These are phyloP conservation scores for Charanyca ferruginea DNA, from an alignment of 2,888 invertebrate genomes.

Conservation along the genomic window DNA sequence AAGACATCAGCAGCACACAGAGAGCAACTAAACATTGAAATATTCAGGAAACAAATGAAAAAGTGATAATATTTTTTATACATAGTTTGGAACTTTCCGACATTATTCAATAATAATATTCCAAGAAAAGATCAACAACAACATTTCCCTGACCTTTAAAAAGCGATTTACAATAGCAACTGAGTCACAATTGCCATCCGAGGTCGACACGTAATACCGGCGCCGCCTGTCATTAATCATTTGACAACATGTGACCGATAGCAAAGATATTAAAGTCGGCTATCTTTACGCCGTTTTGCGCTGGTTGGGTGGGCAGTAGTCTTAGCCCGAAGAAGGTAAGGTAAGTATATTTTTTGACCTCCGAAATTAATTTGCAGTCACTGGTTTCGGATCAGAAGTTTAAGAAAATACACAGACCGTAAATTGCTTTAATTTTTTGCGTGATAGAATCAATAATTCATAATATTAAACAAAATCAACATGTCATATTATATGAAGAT, in stretches of 20 bases:
- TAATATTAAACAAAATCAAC: too few species aligned
- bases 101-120: background rate
- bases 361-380: background rate
- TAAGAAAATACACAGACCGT: too few species aligned
- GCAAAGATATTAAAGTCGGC: slow-evolving; percentile 73
- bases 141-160: slow-evolving; percentile 34
- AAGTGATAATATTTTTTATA: too few species aligned
- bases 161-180: slow-evolving; percentile 43
- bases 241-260: slow-evolving; percentile 74
- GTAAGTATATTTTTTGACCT: background rate
- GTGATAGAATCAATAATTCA: too few species aligned
- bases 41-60: too few species aligned
- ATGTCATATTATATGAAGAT: too few species aligned
- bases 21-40: too few species aligned
- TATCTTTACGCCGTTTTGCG: slow-evolving; percentile 57
- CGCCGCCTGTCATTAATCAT: slow-evolving; percentile 77
- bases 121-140: slow-evolving; percentile 12
- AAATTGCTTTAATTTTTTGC: too few species aligned
- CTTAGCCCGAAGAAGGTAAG: background rate
- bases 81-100: too few species aligned
- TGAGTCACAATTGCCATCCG: slow-evolving; percentile 57
- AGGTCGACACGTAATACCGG: slow-evolving; percentile 71
- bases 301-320: slow-evolving; percentile 24
- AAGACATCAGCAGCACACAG: too few species aligned
- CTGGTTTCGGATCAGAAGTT: too few species aligned